These are phyloP conservation scores for Cosmopolites sordidus DNA, from an alignment of 2,888 invertebrate genomes.

Conservation along the genomic window DNA sequence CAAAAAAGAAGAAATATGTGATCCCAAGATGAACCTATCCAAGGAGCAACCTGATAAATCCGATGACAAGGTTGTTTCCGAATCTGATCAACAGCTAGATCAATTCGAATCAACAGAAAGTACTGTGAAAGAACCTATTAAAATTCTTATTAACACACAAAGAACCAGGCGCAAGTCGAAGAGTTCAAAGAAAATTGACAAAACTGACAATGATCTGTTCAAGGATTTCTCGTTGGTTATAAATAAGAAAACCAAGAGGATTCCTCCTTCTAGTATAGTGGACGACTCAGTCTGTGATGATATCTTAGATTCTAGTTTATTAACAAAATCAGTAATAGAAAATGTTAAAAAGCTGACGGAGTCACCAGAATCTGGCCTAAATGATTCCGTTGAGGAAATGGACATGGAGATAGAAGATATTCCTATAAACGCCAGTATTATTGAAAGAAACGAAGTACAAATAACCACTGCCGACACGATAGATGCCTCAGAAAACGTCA, in stretches of 20 bases:
- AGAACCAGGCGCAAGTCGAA: constrained; percentile 34
- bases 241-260: constrained; percentile 33
- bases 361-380: constrained; percentile 13
- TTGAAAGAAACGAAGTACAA: constrained; percentile 27
- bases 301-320: constrained; percentile 5
- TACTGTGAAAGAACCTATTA: not conserved
- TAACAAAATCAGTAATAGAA: not conserved
- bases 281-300: constrained; percentile 27
- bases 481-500: not conserved
- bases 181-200: constrained; percentile 33
- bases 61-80: too few species aligned
- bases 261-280: constrained; percentile 27
- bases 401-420: constrained; percentile 39
- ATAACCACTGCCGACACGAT: not conserved
- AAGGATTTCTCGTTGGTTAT: constrained; percentile 36
- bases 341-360: not conserved
- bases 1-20: too few species aligned
- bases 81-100: too few species aligned
- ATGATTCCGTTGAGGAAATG: constrained; percentile 35
- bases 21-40: too few species aligned
- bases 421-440: constrained; percentile 32
- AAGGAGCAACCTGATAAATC: too few species aligned
- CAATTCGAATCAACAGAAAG: too few species aligned
- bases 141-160: constrained; percentile 27
- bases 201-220: constrained; percentile 32